These are phyloP conservation scores for Platypus cylindrus DNA, from an alignment of 2,888 invertebrate species.

Conservation along the genomic window DNA sequence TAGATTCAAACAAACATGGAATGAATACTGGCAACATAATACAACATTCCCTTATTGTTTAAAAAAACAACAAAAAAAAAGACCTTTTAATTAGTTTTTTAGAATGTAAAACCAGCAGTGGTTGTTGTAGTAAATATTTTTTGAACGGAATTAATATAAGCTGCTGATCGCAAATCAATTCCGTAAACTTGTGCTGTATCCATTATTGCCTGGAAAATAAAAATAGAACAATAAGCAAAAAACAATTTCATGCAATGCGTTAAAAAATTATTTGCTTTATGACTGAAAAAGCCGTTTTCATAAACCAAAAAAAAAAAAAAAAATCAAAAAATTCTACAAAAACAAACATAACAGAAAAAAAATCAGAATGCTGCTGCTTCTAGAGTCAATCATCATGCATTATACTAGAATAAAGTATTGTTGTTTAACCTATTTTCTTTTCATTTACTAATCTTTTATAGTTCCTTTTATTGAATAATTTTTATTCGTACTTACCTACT, in stretches of 20 bases:
- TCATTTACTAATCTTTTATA: background rate
- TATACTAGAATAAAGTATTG: background rate
- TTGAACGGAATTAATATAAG: conserved; percentile 88
- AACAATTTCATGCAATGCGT: no score
- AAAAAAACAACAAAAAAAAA: no score
- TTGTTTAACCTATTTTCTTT: conserved; percentile 4
- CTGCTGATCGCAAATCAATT: conserved; percentile 90
- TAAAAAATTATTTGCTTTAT: no score
- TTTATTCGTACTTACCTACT: no score
- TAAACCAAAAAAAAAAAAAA: no score
- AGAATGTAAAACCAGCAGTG: conserved; percentile 64
- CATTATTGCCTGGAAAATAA: conserved; percentile 69
- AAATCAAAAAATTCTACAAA: conserved; percentile 1
- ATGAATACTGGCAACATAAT: no score
- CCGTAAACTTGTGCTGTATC: conserved; percentile 56
- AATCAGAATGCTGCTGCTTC: background rate
- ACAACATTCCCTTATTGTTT: no score
- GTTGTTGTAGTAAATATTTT: conserved; percentile 39
- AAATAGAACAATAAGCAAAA: no score
- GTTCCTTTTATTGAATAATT: no score
- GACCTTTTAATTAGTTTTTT: conserved; percentile 24
- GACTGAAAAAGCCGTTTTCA: conserved; percentile 4
- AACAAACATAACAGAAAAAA: background rate
- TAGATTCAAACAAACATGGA: background rate
- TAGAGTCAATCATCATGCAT: no score